phyloP scores from a whole-genome alignment of 2,888 invertebrate genomes.

The Toxonevra muliebris region DNA sequence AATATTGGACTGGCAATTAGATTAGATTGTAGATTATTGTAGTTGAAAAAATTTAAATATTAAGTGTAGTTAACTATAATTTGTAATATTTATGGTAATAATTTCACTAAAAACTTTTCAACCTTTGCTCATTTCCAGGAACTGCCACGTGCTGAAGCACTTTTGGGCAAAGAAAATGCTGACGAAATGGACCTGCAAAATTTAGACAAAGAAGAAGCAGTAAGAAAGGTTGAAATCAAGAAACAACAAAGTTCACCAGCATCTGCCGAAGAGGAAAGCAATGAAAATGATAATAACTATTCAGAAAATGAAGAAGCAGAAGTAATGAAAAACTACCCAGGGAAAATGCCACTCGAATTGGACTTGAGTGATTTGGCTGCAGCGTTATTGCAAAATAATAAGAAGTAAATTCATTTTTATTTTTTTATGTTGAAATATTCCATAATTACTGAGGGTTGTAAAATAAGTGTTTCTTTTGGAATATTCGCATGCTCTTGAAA shows the following conservation, averaged over 20 bases:
- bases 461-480: neutral
- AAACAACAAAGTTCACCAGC: constrained; percentile 43
- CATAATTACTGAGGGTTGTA: too few relatives aligned
- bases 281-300: constrained; percentile 62
- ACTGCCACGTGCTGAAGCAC: constrained; percentile 64
- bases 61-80: too few relatives aligned
- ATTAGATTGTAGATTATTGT: too few relatives aligned
- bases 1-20: too few relatives aligned
- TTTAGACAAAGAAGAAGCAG: constrained; percentile 52
- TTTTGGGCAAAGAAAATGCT: constrained; percentile 62
- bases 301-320: constrained; percentile 69
- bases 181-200: constrained; percentile 58
- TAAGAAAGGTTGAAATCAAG: constrained; percentile 52
- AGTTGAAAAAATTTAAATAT: too few relatives aligned
- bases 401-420: constrained; percentile 66
- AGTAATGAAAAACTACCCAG: constrained; percentile 69
- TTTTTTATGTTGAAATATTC: too few relatives aligned
- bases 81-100: too few relatives aligned
- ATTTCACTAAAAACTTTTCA: neutral
- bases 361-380: constrained; percentile 85
- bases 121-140: constrained; percentile 52
- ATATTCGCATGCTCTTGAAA: neutral
- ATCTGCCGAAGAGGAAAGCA: constrained; percentile 46
- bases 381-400: constrained; percentile 75
- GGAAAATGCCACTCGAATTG: constrained; percentile 82